Evolutionary conservation across 1,140 invertebrate genomes (phyloP).

Genomic region (Apolygus lucorum): DNA sequence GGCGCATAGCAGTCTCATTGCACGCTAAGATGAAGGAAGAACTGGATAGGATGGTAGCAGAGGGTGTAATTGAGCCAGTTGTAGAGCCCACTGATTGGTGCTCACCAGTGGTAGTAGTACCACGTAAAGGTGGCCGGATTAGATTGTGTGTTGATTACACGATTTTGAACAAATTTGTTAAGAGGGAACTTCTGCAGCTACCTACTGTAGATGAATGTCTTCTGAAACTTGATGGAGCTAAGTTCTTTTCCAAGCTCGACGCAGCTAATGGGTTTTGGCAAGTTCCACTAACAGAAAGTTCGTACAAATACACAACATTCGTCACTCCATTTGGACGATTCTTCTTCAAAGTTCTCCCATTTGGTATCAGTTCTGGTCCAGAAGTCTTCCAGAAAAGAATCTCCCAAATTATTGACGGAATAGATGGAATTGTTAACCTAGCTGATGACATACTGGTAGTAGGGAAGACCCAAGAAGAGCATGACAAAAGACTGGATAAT

Average conservation of each 20-base stretch:
- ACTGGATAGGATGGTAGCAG: too few species aligned
- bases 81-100: too few species aligned
- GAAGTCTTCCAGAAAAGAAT: neutral
- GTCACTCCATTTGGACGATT: neutral
- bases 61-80: too few species aligned
- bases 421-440: neutral
- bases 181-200: too few species aligned
- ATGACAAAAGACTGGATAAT: neutral
- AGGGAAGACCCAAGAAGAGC: neutral
- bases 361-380: neutral
- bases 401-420: neutral
- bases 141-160: too few species aligned
- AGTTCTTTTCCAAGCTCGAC: neutral
- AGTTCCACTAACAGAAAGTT: neutral
- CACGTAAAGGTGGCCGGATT: too few species aligned
- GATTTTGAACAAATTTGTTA: too few species aligned
- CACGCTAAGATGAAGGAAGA: too few species aligned
- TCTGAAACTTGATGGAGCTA: too few species aligned
- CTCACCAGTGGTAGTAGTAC: too few species aligned
- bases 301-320: neutral
- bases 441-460: neutral
- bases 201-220: too few species aligned
- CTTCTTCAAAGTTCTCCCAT: neutral
- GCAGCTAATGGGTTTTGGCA: neutral
- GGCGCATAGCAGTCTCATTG: too few species aligned